Base-by-base conservation (phyloP, 35 echinoderm and acorn worm species). In the Amphiura filiformis region DNA sequence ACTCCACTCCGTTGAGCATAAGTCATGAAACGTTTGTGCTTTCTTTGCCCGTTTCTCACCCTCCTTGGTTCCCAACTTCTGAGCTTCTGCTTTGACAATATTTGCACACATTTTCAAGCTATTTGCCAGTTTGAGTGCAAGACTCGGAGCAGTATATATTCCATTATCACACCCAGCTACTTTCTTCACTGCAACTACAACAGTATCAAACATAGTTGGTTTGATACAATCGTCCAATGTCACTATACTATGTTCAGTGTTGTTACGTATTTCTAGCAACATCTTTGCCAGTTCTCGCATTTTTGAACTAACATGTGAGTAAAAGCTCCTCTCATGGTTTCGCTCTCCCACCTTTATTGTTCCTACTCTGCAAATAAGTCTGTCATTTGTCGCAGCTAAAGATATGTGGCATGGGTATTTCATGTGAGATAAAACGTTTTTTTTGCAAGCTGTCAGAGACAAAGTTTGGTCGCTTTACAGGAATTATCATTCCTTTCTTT, bases 221-320 rank as follows among this genome's bases (percentile, higher is more conserved):
- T 70, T 70, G 61, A 70, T 70, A 30, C 61, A 70, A n/a, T 70
- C 61, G 7, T 70, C 61, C 26, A 70, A 18, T 30, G 28, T 47
- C 17, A 47, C 41, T 9, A 17, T 47, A 17, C 41, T 70, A 70
- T 70, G 61, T 70, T 70, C 61, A 70, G 61, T 5, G 61, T n/a
- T 13, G 1, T 70, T 18, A 11, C 28, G 61, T 18, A 70, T 70
- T n/a, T 70, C 61, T 26, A 70, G 26, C 26, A 70, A 70, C 28
- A 70, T 2, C 61, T n/a, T 70, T 70, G 11, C 61, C 26, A 26
- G 61, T 26, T 70, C 61, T 70, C 61, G 7, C 61, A 70, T 70
- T 70, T 70, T 70, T 70, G 61, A 70, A n/a, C 61, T 70, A 70
- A 70, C 61, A 70, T 70, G 61, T 11, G 61, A 70, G 26, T 70